Percentiles rank a stretch among this genome's conserved stretches.
Evolutionary conservation across 2,888 invertebrate species (phyloP).

Genomic region (Caenorhabditis sp.): DNA sequence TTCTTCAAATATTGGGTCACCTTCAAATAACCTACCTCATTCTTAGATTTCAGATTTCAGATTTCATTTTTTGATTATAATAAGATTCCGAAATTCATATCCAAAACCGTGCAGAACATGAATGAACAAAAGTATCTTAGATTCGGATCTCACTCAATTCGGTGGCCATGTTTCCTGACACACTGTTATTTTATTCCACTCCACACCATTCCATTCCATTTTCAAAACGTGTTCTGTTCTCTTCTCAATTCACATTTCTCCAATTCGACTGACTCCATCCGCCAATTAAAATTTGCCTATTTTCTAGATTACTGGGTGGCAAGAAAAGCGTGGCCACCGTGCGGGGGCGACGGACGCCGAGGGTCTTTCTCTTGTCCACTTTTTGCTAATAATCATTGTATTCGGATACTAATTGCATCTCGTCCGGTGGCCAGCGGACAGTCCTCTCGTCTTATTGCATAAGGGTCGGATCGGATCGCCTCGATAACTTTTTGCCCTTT

Average conservation of each 20-base stretch:
- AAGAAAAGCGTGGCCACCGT: conserved; percentile 13
- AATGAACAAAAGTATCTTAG: conserved; percentile 30
- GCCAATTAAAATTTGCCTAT: conserved; percentile 10
- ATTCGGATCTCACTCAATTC: conserved; percentile 30
- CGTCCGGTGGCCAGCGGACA: conserved; percentile 18
- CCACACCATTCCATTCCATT: too few species aligned
- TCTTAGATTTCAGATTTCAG: too few species aligned
- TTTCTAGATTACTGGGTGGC: not conserved
- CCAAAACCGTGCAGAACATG: not conserved
- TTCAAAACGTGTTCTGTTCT: conserved; percentile 14
- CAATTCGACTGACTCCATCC: not conserved
- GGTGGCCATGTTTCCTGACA: not conserved
- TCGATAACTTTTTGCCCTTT: conserved; percentile 52
- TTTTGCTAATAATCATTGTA: conserved; percentile 60
- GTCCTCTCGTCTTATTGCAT: conserved; percentile 51
- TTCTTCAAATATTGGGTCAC: too few species aligned
- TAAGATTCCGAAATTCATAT: not conserved
- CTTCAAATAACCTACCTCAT: too few species aligned
- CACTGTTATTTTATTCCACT: conserved; percentile 26
- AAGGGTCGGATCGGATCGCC: conserved; percentile 24
- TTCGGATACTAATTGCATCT: conserved; percentile 63
- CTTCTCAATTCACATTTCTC: not conserved
- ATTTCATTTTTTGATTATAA: not conserved
- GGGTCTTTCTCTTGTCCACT: conserved; percentile 12
- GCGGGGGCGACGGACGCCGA: not conserved